Conservation (phyloP, 2,113 vertebrate genomes). For the Sorex araneus region DNA sequence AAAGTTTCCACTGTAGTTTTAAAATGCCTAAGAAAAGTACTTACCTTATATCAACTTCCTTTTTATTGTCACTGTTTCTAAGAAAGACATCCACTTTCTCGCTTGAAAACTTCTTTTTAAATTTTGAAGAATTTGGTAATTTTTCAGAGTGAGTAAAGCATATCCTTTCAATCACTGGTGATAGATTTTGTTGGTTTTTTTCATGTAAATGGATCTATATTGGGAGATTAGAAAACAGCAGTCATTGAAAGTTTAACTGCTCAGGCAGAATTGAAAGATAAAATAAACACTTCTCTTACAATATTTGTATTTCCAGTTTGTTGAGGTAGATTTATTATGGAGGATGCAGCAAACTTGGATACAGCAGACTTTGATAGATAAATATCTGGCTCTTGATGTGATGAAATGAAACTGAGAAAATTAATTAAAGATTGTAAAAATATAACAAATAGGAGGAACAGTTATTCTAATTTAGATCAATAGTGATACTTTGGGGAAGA, state of each 20-base stretch:
- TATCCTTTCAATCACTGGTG: conserved; percentile 81
- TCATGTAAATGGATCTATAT: conserved; percentile 84
- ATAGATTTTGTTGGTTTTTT: conserved; percentile 65
- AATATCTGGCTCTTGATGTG: conserved; percentile 71
- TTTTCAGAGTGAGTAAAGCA: conserved; percentile 73
- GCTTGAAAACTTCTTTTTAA: background rate
- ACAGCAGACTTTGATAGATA: conserved; percentile 61
- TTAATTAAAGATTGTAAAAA: conserved; percentile 70
- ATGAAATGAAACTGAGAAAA: conserved; percentile 85
- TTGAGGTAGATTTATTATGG: conserved; percentile 72
- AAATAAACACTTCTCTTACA: conserved; percentile 82
- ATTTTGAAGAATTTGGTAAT: conserved; percentile 75
- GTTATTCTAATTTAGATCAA: conserved; percentile 55
- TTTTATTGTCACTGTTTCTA: conserved; percentile 75
- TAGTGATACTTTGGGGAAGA: background rate
- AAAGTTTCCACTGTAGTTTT: conserved; percentile 47
- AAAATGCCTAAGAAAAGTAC: conserved; percentile 68
- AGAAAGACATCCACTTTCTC: conserved; percentile 85
- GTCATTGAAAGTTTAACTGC: conserved; percentile 60
- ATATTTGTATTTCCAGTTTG: conserved; percentile 70
- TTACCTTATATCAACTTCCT: conserved; percentile 86
- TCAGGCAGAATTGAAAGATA: conserved; percentile 54
- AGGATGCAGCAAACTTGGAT: conserved; percentile 65
- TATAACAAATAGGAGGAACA: conserved; percentile 43
- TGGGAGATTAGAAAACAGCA: conserved; percentile 43